Evolutionary conservation across 2,797 vertebrate genomes (phyloP), one percentile per base, ranked within the genome.

Genomic region (Bucorvus abyssinicus): DNA sequence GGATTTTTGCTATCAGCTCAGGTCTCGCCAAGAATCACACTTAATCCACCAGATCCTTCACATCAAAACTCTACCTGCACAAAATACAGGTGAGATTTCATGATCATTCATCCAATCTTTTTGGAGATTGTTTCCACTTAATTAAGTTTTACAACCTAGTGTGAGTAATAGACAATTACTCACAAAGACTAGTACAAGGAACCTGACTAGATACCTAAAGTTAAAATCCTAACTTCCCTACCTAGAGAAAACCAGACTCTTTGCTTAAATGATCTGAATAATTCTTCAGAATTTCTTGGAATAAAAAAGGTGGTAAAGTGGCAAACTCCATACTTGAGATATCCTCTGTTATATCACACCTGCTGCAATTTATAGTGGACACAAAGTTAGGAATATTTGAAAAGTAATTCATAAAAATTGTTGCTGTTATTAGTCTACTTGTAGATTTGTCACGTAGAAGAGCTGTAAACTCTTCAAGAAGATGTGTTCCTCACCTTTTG

Each of bases 1-100:
- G 99, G 99, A 80, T 99, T 99, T 97, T 98, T 99, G 94, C 97
- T 99, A 6, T 98, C 99, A 12, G 99, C 99, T 78, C 98, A 99
- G 96, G 98, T 99, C 96, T 99, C 99, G 38, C 99, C 99, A 87
- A 98, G 98, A 32, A 97, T 99, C 97, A 99, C 98, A 80, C 97
- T 99, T 90, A 98, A 98, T 95, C 98, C 98, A 21, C 80, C 97
- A 64, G 98, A 98, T 97, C 98, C 98, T 17, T 96, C 97, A 27
- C 96, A 96, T 91, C 98, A 98, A 93, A 99, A 99, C 95, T 98
- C 98, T 9, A 98, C 98, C 95, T 99, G 99, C 97, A 97, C 98
- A 87, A 97, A 96, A 96, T 98, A 98, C 94, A 98, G 98, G 98
- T 98, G 94, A 98, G 98, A 93, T 85, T 93, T 91, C 30, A 4